These are phyloP conservation scores for Platycheirus albimanus DNA, from an alignment of 2,888 invertebrate species.

Conservation along the genomic window DNA sequence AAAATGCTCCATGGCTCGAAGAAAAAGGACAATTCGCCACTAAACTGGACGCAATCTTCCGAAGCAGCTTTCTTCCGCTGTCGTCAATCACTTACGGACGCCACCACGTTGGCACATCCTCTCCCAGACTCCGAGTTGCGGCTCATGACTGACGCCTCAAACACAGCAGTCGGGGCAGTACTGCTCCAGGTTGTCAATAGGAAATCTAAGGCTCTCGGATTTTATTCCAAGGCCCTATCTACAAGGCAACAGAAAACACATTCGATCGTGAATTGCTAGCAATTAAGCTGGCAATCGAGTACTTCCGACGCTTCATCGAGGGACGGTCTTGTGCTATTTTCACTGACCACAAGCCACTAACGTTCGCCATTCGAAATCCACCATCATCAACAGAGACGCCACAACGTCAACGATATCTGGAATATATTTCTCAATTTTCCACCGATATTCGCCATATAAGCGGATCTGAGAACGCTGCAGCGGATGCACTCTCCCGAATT, in stretches of 20 bases:
- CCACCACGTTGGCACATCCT: constrained; percentile 18
- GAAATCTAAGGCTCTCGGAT: constrained; percentile 4
- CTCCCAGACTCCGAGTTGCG: constrained; percentile 10
- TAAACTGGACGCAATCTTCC: background rate
- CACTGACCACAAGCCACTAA: too few species aligned
- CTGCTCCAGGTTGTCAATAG: constrained; percentile 8
- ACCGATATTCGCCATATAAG: too few species aligned
- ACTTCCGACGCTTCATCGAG: constrained; percentile 7
- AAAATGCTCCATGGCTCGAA: constrained; percentile 2
- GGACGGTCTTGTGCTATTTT: too few species aligned
- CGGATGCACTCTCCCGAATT: constrained; percentile 30
- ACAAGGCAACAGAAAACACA: background rate
- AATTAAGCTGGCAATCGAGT: background rate
- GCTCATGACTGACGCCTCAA: constrained; percentile 35
- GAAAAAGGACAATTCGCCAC: constrained; percentile 3
- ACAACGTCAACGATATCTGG: too few species aligned
- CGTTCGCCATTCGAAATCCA: constrained; percentile 4
- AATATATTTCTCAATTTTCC: too few species aligned
- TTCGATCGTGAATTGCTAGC: constrained; percentile 12
- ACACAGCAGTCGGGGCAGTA: constrained; percentile 11
- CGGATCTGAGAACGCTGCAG: too few species aligned
- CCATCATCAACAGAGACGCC: too few species aligned
- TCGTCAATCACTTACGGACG: background rate
- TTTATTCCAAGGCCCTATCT: background rate
- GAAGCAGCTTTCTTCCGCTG: constrained; percentile 18